phyloP scores from a whole-genome alignment of 2,888 invertebrate species.

The Epinotia ramella region DNA sequence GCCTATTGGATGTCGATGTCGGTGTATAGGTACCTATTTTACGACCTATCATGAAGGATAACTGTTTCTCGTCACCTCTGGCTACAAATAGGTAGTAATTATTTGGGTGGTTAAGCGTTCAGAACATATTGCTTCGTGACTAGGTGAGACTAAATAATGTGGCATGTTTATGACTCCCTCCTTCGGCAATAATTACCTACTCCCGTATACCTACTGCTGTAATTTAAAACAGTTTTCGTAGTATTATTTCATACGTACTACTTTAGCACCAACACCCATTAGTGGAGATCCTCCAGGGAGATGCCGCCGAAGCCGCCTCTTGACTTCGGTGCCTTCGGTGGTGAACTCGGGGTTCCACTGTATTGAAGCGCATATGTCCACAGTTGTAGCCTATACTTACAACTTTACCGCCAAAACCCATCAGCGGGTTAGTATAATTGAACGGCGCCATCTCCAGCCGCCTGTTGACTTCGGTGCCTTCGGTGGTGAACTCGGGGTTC shows the following conservation, averaged over 20 bases:
- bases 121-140: slow-evolving; percentile 1
- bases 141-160: background rate
- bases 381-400: slow-evolving; percentile 71
- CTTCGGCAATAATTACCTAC: background rate
- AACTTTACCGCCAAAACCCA: slow-evolving; percentile 89
- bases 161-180: background rate
- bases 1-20: no score
- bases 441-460: slow-evolving; percentile 95
- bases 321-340: slow-evolving; percentile 91
- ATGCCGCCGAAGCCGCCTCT: slow-evolving; percentile 92
- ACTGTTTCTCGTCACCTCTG: background rate
- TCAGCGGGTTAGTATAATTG: slow-evolving; percentile 93
- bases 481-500: slow-evolving; percentile 88
- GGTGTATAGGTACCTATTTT: background rate
- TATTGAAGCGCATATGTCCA: background rate
- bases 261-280: no score
- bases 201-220: no score
- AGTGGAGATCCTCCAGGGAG: slow-evolving; percentile 85
- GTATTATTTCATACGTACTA: no score
- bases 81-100: slow-evolving; percentile 6
- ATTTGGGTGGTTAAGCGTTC: background rate
- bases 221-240: no score
- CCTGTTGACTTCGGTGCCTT: slow-evolving; percentile 93
- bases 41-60: slow-evolving; percentile 4
- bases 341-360: slow-evolving; percentile 87